Percentiles rank a stretch among this genome's conserved stretches.
Conservation (phyloP, 2,888 invertebrate species). For the Octonoba sinensis region DNA sequence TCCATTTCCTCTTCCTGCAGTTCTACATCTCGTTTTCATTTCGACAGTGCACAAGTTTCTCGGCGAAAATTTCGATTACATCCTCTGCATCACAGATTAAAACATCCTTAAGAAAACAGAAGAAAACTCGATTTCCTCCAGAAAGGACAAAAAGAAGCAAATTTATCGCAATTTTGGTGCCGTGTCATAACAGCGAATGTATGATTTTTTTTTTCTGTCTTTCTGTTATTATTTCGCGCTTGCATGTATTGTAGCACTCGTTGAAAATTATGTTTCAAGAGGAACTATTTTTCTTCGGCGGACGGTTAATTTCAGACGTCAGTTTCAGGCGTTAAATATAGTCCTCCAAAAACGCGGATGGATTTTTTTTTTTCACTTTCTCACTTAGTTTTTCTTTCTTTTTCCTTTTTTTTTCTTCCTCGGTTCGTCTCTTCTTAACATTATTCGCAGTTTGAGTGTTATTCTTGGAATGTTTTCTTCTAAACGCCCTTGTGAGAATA, state of each 20-base stretch:
- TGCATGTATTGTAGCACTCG: slow-evolving; percentile 19
- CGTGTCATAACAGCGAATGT: slow-evolving; percentile 39
- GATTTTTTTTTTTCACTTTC: slow-evolving; percentile 1
- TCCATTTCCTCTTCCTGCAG: slow-evolving; percentile 18
- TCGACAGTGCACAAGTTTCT: neutral
- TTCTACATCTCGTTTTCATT: neutral
- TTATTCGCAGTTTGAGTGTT: slow-evolving; percentile 56
- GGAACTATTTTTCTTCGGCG: slow-evolving; percentile 58
- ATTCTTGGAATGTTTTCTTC: slow-evolving; percentile 61
- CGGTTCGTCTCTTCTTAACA: neutral
- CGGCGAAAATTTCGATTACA: slow-evolving; percentile 42
- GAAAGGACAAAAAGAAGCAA: slow-evolving; percentile 16
- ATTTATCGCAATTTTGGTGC: slow-evolving; percentile 30
- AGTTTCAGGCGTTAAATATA: slow-evolving; percentile 61
- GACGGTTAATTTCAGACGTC: slow-evolving; percentile 63
- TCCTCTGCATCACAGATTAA: slow-evolving; percentile 33
- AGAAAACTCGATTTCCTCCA: slow-evolving; percentile 18
- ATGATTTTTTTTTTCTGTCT: slow-evolving; percentile 31
- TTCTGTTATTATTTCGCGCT: slow-evolving; percentile 9
- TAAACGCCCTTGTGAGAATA: slow-evolving; percentile 26
- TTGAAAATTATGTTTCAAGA: slow-evolving; percentile 60
- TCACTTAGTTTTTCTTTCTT: slow-evolving; percentile 4
- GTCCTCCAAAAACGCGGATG: slow-evolving; percentile 43
- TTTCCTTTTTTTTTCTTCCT: slow-evolving; percentile 18
- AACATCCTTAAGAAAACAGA: slow-evolving; percentile 41